Base-by-base conservation (phyloP, 1,140 invertebrate genomes). In the Saccostrea echinata region DNA sequence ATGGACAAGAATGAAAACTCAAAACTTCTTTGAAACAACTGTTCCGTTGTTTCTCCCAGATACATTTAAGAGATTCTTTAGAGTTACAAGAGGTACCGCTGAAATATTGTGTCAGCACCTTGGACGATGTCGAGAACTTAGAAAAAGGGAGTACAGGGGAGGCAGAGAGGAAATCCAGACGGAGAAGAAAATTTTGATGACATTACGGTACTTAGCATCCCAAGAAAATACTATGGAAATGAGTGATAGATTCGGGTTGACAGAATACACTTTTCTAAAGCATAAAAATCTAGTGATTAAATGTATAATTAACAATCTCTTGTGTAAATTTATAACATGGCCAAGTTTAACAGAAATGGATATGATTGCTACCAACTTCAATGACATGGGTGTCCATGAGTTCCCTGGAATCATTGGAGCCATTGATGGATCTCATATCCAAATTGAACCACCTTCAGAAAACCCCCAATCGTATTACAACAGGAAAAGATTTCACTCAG, bases 401-500 rank as follows among this genome's bases (percentile, higher is more conserved):
- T 64, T 64, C 6, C 61, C 61, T 64, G 61, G 61, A 64, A 64
- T 64, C 18, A 64, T 64, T 64, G 21, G 61, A 64, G 61, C 61
- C 61, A 64, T 64, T 64, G 61, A 64, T 64, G 61, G 21, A 18
- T 64, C 61, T 64, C 61, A 64, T 64, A 6, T 64, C 21, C 61
- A 64, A n/a, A 21, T n/a, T n/a, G n/a, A n/a, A n/a, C n/a, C n/a
- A n/a, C n/a, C n/a, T n/a, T n/a, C n/a, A n/a, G n/a, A n/a, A n/a
- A n/a, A n/a, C n/a, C n/a, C n/a, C n/a, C n/a, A n/a, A n/a, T n/a
- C 86, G 43, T 89, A 86, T 61, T 53, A 80, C 27, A 88, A 90
- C 64, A 85, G 87, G 33, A 91, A 91, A 85, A 64, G 64, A 43
- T 89, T 88, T 68, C 85, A 88, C 43, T 91, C 88, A 13, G 4